Evolutionary conservation across 1,140 invertebrate genomes (phyloP).

Genomic region (Thaumetopoea pityocampa): DNA sequence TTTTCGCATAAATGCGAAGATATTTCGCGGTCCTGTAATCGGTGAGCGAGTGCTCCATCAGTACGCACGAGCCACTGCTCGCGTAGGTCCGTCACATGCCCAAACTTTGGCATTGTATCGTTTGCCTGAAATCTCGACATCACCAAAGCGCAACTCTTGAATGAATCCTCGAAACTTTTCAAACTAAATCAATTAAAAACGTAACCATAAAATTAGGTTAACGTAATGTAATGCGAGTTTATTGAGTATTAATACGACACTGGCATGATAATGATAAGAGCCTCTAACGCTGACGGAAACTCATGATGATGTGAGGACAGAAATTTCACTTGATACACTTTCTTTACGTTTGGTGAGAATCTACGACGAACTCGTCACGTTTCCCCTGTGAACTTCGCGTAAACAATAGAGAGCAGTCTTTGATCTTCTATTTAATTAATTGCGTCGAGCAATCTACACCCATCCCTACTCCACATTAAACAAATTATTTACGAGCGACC

Average conservation of each 20-base stretch:
- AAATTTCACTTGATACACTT: conserved; percentile 39
- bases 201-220: conserved; percentile 20
- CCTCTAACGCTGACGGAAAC: conserved; percentile 10
- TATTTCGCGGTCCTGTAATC: conserved; percentile 93
- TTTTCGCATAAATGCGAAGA: conserved; percentile 89
- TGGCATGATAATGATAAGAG: conserved; percentile 14
- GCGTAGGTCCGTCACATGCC: conserved; percentile 61
- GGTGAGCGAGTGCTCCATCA: conserved; percentile 92
- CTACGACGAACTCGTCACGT: conserved; percentile 47
- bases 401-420: conserved; percentile 51
- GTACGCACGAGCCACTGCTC: conserved; percentile 92
- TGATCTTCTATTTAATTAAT: conserved; percentile 65
- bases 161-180: conserved; percentile 24
- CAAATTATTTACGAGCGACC: conserved; percentile 8
- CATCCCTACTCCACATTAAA: conserved; percentile 48
- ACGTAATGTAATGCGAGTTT: conserved; percentile 20
- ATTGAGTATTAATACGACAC: conserved; percentile 23
- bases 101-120: conserved; percentile 69
- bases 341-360: conserved; percentile 59
- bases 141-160: conserved; percentile 19
- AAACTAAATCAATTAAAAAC: conserved; percentile 12
- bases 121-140: conserved; percentile 57
- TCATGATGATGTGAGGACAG: conserved; percentile 18
- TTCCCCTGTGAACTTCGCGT: conserved; percentile 40
- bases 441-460: conserved; percentile 33